Conservation (phyloP, 2,797 vertebrate genomes). For the Merluccius polli region DNA sequence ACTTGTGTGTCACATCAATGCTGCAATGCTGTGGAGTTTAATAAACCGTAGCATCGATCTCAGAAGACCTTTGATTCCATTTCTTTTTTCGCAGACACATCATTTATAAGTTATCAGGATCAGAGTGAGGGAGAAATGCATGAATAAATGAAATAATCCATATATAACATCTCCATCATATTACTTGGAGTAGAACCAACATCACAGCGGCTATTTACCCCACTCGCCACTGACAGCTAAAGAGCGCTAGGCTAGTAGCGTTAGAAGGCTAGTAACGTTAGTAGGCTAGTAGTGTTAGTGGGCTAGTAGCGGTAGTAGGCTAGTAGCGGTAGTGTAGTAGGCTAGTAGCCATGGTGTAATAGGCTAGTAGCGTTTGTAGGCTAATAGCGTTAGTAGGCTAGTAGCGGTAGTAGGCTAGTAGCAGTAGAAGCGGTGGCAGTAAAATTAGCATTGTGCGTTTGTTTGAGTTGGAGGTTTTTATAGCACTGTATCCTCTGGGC, state of each 20-base stretch:
- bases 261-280: too few relatives aligned
- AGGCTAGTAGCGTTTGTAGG: too few relatives aligned
- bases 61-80: neutral
- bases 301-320: neutral
- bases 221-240: neutral
- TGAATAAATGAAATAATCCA: neutral
- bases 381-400: too few relatives aligned
- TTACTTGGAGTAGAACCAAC: neutral
- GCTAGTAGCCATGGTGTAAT: too few relatives aligned
- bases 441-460: neutral
- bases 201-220: neutral
- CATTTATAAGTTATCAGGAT: neutral
- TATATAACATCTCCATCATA: neutral
- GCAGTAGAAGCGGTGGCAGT: neutral
- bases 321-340: neutral
- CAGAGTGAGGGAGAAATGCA: neutral
- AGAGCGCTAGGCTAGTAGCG: neutral
- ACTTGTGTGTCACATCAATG: too few relatives aligned
- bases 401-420: neutral
- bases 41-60: conserved; percentile 4
- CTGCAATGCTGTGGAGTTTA: neutral
- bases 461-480: neutral
- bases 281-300: too few relatives aligned
- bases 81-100: neutral
- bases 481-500: neutral